Base-by-base conservation (phyloP, 2,113 vertebrate genomes). In the Noturus placidus region DNA sequence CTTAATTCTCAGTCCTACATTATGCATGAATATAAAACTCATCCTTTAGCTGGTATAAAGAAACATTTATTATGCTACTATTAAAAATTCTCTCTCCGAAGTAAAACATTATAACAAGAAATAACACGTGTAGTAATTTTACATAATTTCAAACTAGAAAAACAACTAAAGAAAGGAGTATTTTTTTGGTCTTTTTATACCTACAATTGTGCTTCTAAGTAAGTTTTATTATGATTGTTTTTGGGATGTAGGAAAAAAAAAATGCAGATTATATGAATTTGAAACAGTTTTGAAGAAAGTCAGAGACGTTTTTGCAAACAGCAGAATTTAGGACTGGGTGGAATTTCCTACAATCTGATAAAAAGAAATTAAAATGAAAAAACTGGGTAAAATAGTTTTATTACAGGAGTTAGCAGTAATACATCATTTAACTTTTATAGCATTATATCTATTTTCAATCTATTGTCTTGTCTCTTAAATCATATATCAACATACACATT, bases 1-100 rank as follows among this genome's bases (percentile, higher is more conserved):
- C 94, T 99, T 99, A 93, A 99, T 99, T 84, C 98, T 95, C 86
- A 99, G 90, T 3, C 98, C 98, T 99, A 90, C 22, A 54, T 46
- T 46, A 46, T 52, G 50, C 42, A 85, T 50, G 10, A 25, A 38
- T n/a, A 72, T 20, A 46, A 81, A 38, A 25, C 19, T 10, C 15
- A 33, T 35, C 3, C 11, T 81, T 46, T 54, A 25, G 19, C n/a
- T 67, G 33, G 1, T 27, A 67, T 27, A 86, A 46, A n/a, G 38
- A 78, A 65, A 35, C 35, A 3, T 22, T 56, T 30, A 17, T 5
- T 25, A 81, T 15, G 22, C 25, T 56, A 33, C 50, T n/a, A 17
- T 30, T 33, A 8, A 79, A 52, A 33, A 4, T n/a, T 4, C 9
- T 38, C 69, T 1, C 33, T 38, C 69, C 8, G 69, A 46, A 27